Evolutionary conservation across 2,797 vertebrate genomes (phyloP).

Genomic region (Sciurus vulgaris): DNA sequence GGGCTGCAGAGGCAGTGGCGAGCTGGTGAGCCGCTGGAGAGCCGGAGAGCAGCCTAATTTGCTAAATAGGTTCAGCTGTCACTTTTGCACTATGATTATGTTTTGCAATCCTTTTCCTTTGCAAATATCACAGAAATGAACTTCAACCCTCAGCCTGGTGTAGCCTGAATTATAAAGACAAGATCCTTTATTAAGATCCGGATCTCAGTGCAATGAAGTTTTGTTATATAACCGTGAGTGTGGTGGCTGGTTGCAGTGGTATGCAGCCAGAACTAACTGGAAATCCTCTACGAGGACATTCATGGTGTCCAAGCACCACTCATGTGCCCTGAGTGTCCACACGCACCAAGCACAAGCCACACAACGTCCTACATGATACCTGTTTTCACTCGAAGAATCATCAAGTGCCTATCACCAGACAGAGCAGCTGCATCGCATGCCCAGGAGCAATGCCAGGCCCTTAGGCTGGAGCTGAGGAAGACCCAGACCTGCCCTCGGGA

Average conservation of each 20-base stretch:
- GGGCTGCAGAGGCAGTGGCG: neutral
- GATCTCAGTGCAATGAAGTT: neutral
- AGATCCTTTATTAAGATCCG: neutral
- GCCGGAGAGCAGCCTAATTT: neutral
- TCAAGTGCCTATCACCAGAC: neutral
- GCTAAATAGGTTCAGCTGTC: neutral
- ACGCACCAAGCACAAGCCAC: neutral
- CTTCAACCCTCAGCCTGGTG: neutral
- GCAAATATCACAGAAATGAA: neutral
- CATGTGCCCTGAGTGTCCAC: neutral
- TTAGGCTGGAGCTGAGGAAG: neutral
- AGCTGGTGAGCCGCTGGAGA: neutral
- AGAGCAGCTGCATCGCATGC: neutral
- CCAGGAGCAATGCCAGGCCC: too few relatives aligned
- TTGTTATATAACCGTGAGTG: neutral
- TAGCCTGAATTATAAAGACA: neutral
- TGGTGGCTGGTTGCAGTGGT: neutral
- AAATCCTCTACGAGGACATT: neutral
- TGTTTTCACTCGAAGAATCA: neutral
- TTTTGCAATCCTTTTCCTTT: neutral
- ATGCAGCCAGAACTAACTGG: neutral
- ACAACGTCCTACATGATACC: neutral
- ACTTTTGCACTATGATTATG: neutral
- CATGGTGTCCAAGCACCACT: neutral
- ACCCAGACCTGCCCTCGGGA: neutral